phyloP scores from a whole-genome alignment of 2,888 invertebrate genomes.

The Altica lythri region DNA sequence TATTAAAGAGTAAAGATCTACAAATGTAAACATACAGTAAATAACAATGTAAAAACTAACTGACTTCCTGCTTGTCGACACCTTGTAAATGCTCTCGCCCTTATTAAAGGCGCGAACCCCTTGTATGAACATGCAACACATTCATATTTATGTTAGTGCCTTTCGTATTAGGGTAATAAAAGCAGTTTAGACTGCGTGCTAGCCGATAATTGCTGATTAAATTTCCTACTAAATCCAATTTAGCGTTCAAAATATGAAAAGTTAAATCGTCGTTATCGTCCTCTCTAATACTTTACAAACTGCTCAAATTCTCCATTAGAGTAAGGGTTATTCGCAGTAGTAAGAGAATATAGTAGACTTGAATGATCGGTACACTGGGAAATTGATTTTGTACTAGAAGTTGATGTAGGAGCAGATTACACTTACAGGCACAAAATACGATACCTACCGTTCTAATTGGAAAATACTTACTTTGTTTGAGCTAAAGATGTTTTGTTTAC shows the following conservation, averaged over 20 bases:
- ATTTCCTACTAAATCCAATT: constrained; percentile 48
- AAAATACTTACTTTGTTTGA: too few species aligned
- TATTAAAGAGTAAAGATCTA: too few species aligned
- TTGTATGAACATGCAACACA: constrained; percentile 23
- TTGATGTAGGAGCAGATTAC: too few species aligned
- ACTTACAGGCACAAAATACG: too few species aligned
- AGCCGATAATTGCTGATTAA: constrained; percentile 51
- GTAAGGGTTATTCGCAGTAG: constrained; percentile 39
- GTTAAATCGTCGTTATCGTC: constrained; percentile 45
- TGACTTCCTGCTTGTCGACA: background rate
- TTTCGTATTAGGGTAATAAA: constrained; percentile 34
- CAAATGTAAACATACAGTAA: too few species aligned
- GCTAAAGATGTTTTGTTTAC: too few species aligned
- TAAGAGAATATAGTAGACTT: background rate
- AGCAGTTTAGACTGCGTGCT: constrained; percentile 45
- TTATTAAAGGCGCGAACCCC: background rate
- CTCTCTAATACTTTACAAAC: constrained; percentile 38
- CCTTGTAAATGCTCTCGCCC: background rate
- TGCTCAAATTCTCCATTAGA: constrained; percentile 41
- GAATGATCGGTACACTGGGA: constrained; percentile 3
- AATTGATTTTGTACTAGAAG: too few species aligned
- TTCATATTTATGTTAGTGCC: constrained; percentile 32
- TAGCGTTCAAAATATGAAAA: constrained; percentile 47
- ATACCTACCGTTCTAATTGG: too few species aligned
- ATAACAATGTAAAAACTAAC: too few species aligned